These are phyloP conservation scores for Tetraneura akinire DNA, from an alignment of 1,140 invertebrate species.

Conservation along the genomic window DNA sequence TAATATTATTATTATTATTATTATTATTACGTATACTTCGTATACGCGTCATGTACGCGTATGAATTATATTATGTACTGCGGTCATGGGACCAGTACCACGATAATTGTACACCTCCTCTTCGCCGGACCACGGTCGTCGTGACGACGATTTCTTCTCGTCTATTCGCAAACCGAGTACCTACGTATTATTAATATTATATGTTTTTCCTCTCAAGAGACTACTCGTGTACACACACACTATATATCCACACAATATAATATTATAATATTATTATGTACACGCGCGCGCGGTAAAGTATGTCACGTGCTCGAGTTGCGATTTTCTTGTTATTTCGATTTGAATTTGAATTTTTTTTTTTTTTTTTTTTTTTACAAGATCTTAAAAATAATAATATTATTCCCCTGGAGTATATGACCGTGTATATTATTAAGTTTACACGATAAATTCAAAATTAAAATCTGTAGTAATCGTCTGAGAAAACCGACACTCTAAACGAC, in stretches of 20 bases:
- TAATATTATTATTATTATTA: neutral
- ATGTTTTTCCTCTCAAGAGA: neutral
- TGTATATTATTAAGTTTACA: too few relatives aligned
- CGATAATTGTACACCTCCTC: constrained; percentile 38
- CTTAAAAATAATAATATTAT: too few relatives aligned
- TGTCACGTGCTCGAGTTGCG: too few relatives aligned
- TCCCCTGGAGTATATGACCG: too few relatives aligned
- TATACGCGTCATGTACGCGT: neutral
- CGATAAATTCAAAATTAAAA: too few relatives aligned
- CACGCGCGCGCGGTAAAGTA: neutral
- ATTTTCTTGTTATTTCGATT: too few relatives aligned
- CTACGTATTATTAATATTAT: neutral
- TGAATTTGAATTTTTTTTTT: too few relatives aligned
- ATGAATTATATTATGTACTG: neutral
- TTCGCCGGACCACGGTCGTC: neutral
- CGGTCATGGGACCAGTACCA: constrained; percentile 31
- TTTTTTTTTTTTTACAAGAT: too few relatives aligned
- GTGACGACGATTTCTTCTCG: neutral
- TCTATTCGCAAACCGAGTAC: too few relatives aligned
- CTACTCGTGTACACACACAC: neutral
- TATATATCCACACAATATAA: neutral
- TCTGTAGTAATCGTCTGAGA: too few relatives aligned
- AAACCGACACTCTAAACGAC: too few relatives aligned
- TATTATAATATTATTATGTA: too few relatives aligned
- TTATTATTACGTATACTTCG: constrained; percentile 4